Evolutionary conservation across 2,888 invertebrate genomes (phyloP).

Genomic region (Heliconius cydno): DNA sequence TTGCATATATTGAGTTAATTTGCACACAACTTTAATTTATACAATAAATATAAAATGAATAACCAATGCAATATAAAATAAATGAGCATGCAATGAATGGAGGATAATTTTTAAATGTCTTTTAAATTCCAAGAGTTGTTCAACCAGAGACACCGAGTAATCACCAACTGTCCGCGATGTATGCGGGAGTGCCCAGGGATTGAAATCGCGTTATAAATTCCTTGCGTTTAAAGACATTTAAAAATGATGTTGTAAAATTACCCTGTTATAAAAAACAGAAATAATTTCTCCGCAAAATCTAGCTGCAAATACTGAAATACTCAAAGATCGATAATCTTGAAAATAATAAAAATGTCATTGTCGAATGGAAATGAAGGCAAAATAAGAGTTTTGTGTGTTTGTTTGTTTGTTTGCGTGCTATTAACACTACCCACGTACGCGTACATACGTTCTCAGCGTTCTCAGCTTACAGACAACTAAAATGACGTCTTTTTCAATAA

Average conservation of each 20-base stretch:
- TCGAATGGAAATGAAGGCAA: too few relatives aligned
- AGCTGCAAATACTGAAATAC: background rate
- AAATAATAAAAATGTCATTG: too few relatives aligned
- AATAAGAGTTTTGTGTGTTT: too few relatives aligned
- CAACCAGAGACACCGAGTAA: background rate
- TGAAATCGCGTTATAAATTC: too few relatives aligned
- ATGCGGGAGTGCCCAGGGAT: too few relatives aligned
- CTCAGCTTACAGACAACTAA: background rate
- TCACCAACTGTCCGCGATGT: too few relatives aligned
- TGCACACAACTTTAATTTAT: conserved; percentile 4
- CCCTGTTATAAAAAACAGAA: background rate
- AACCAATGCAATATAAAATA: conserved; percentile 8
- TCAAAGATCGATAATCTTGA: too few relatives aligned
- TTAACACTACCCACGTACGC: too few relatives aligned
- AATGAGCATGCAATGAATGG: background rate
- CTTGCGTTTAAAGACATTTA: conserved; percentile 4
- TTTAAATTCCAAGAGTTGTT: background rate
- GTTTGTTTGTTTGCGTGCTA: too few relatives aligned
- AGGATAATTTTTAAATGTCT: conserved; percentile 1
- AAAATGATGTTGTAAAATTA: background rate
- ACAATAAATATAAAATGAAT: background rate
- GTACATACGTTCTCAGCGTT: too few relatives aligned
- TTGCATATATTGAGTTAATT: background rate
- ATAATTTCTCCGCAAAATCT: background rate
- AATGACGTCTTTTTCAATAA: background rate